Percentiles rank a stretch among this genome's conserved stretches.
phyloP scores from a whole-genome alignment of 2,113 vertebrate species.

The Phrynosoma blainvillii region DNA sequence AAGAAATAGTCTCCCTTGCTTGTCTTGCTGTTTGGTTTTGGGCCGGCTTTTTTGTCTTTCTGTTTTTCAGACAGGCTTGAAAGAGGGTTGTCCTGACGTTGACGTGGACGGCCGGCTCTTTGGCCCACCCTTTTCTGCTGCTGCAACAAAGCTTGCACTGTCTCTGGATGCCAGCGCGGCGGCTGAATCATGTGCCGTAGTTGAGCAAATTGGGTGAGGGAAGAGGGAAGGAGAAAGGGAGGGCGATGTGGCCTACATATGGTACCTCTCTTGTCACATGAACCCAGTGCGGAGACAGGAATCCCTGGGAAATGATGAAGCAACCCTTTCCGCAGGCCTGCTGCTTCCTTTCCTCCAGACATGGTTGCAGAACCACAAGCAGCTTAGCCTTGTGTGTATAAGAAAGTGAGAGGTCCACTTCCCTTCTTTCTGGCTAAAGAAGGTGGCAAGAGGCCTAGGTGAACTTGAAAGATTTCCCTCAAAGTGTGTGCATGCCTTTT shows the following conservation, averaged over 20 bases:
- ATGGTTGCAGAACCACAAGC: not conserved
- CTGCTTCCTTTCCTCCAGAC: too few species aligned
- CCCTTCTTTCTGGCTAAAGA: not conserved
- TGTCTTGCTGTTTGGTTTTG: not conserved
- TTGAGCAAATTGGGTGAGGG: not conserved
- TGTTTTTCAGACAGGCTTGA: not conserved
- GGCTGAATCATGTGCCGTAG: not conserved
- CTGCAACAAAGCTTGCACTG: not conserved
- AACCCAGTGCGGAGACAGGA: too few species aligned
- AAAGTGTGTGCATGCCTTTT: not conserved
- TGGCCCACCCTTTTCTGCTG: not conserved
- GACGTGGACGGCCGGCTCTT: not conserved
- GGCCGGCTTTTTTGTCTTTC: not conserved
- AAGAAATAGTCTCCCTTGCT: not conserved
- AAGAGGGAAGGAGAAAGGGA: not conserved
- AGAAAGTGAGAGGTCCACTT: not conserved
- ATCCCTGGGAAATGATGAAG: not conserved
- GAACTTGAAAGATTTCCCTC: not conserved
- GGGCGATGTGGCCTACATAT: not conserved
- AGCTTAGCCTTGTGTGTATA: not conserved
- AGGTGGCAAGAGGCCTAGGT: too few species aligned
- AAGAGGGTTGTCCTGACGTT: accelerated
- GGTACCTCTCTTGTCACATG: not conserved
- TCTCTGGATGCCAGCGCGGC: not conserved
- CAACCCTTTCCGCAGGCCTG: not conserved